Percentiles rank a stretch among this genome's conserved stretches.
Evolutionary conservation across 2,113 vertebrate genomes (phyloP).

Genomic region (Lathamus discolor): DNA sequence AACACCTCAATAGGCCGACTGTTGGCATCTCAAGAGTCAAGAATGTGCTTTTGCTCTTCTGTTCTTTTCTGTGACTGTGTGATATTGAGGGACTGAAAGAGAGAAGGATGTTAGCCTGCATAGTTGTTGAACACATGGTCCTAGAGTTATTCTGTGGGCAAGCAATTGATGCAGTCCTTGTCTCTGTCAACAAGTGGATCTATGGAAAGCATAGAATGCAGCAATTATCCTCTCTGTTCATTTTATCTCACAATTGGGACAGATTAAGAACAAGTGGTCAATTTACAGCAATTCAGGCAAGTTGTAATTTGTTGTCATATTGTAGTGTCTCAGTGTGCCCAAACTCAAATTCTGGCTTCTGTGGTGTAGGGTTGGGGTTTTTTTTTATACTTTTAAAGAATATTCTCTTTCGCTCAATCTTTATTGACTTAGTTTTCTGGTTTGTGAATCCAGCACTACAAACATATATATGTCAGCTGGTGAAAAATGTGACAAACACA

Average conservation of each 20-base stretch:
- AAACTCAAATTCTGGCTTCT: background rate
- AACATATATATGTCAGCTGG: fast-evolving
- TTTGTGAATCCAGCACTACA: background rate
- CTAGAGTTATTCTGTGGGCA: background rate
- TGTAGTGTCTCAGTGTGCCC: background rate
- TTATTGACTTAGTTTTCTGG: background rate
- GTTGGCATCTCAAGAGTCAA: background rate
- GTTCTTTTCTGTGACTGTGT: background rate
- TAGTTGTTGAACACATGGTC: background rate
- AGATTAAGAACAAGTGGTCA: slow-evolving; percentile 34
- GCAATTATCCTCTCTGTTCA: background rate
- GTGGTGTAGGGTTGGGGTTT: background rate
- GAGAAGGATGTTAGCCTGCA: background rate
- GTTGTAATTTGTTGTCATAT: background rate
- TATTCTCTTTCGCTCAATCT: background rate
- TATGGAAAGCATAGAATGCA: background rate
- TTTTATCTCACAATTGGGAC: background rate
- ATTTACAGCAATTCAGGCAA: background rate
- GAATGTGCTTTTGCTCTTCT: background rate
- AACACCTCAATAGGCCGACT: background rate
- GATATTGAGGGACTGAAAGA: background rate
- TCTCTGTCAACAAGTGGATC: background rate
- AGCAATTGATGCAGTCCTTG: background rate
- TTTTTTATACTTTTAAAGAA: background rate
- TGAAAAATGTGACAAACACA: background rate